phyloP scores from a whole-genome alignment of 2,797 vertebrate species.

The Falco naumanni region DNA sequence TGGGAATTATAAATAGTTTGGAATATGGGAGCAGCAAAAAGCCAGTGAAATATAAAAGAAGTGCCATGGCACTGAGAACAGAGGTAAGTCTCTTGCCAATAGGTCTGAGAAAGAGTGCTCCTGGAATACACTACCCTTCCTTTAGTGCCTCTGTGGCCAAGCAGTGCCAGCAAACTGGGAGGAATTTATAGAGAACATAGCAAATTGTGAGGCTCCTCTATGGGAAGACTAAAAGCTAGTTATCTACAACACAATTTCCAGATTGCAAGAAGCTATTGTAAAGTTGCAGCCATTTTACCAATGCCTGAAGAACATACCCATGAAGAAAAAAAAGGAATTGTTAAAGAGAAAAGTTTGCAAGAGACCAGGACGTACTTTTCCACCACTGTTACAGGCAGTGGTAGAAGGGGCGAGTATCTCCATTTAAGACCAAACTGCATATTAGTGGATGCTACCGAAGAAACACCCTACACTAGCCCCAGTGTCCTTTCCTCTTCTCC shows the following conservation, averaged over 20 bases:
- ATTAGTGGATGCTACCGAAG: not conserved
- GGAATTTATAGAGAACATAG: not conserved
- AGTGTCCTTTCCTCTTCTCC: not conserved
- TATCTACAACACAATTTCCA: not conserved
- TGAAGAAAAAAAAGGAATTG: not conserved
- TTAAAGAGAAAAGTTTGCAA: not conserved
- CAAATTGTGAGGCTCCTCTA: not conserved
- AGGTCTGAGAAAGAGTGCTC: not conserved
- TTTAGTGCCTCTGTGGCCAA: not conserved
- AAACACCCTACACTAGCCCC: not conserved
- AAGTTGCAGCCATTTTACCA: not conserved
- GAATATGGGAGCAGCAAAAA: not conserved
- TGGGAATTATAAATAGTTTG: not conserved
- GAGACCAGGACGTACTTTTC: not conserved
- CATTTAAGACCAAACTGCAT: not conserved
- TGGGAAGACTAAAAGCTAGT: not conserved
- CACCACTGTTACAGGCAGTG: not conserved
- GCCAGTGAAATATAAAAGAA: not conserved
- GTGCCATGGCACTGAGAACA: not conserved
- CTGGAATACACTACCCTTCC: not conserved
- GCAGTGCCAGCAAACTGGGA: not conserved
- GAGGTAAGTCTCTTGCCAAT: not conserved
- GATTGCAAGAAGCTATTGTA: not conserved
- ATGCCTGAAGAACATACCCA: not conserved
- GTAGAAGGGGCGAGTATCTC: not conserved